Evolutionary conservation across 2,113 vertebrate genomes (phyloP).

Genomic region (Pterocles gutturalis): DNA sequence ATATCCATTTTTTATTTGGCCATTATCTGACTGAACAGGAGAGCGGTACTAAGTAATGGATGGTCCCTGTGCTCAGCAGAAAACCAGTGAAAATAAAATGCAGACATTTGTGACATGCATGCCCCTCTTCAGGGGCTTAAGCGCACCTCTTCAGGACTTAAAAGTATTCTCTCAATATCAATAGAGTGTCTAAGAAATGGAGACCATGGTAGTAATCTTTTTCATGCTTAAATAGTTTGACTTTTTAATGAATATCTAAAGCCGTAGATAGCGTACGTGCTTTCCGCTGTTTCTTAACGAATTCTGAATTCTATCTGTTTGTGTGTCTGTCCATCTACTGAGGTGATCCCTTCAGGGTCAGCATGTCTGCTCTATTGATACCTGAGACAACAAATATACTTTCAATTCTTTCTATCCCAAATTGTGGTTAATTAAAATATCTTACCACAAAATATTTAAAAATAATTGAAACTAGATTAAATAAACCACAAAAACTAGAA

Average conservation of each 20-base stretch:
- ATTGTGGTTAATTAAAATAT: background rate
- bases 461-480: background rate
- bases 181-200: background rate
- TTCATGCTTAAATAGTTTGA: background rate
- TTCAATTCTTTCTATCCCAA: background rate
- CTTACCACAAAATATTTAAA: background rate
- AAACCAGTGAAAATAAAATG: background rate
- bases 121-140: background rate
- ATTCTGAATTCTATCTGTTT: background rate
- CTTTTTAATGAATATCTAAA: background rate
- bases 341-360: background rate
- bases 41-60: background rate
- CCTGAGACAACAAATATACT: background rate
- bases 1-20: background rate
- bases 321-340: background rate
- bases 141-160: background rate
- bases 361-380: fast-evolving
- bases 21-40: background rate
- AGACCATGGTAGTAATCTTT: background rate
- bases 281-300: background rate
- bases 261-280: background rate
- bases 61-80: background rate
- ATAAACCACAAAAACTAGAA: background rate
- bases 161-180: background rate
- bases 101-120: background rate